Base-by-base conservation (phyloP, 2,797 vertebrate genomes). In the Chaenodraco wilsoni region DNA sequence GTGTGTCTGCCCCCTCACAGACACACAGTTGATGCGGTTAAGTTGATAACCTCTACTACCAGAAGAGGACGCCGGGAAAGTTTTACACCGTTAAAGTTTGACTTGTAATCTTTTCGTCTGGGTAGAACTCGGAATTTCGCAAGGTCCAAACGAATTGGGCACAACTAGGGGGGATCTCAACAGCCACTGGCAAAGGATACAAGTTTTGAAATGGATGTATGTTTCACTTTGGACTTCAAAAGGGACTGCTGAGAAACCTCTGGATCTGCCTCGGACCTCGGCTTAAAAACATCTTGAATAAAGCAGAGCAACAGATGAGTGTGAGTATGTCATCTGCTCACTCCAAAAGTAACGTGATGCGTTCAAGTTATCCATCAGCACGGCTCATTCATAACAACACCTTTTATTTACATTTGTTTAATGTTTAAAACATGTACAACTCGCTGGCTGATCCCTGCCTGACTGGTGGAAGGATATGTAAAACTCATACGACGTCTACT, bases 151-250 rank as follows among this genome's bases (percentile, higher is more conserved):
- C 55, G 9, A 37, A 49, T 8, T 65, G 62, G n/a, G 73, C 11
- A 33, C 63, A 73, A 16, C 55, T 45, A 41, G 37, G 58, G 48
- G 45, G 51, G 49, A 65, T 50, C 46, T 69, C 57, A 63, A 43
- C 63, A 52, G n/a, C 17, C 71, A 58, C 48, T 41, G 68, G 46
- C 40, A 54, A 21, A 79, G 76, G 76, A 70, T 58, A n/a, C 44
- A 68, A 33, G 27, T 58, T 46, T 75, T 68, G 90, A 89, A 72
- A 95, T 95, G 94, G 94, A 94, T 93, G 84, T 88, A 76, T 92
- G 83, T 88, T 89, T 86, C 23, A 57, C 64, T 79, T 57, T 67
- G 66, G 70, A 65, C 72, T 74, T 66, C 4, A 61, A 27, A 14
- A 17, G 31, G 76, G 78, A 74, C 55, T 71, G 76, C 43, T 82